Conservation (phyloP, 2,797 vertebrate genomes). For the Hylomyscus alleni region DNA sequence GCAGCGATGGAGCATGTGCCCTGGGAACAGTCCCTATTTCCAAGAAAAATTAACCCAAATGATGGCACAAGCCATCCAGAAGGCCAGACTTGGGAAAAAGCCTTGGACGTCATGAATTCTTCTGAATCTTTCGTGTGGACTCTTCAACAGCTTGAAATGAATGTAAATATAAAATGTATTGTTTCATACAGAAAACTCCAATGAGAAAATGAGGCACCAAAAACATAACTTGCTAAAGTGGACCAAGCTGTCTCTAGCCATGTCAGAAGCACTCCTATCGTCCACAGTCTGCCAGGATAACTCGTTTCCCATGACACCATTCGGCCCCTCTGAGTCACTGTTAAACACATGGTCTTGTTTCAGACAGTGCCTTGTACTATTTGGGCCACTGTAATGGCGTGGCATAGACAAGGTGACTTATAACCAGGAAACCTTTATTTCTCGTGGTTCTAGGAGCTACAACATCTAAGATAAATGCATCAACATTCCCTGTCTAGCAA, state of each 20-base stretch:
- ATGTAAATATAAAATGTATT: not conserved
- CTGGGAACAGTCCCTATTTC: not conserved
- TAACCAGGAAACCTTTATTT: not conserved
- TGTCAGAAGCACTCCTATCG: not conserved
- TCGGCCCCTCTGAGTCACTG: constrained; percentile 24
- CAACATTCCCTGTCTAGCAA: not conserved
- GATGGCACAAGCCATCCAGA: not conserved
- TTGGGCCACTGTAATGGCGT: not conserved
- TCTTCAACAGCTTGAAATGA: constrained; percentile 36
- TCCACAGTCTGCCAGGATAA: not conserved
- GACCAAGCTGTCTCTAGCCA: not conserved
- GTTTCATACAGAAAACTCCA: constrained; percentile 59
- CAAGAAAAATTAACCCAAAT: not conserved
- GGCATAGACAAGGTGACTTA: not conserved
- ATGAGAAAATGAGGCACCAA: not conserved
- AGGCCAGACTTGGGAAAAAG: not conserved
- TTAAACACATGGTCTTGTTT: constrained; percentile 18
- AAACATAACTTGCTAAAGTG: constrained; percentile 3
- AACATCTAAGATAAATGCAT: not conserved
- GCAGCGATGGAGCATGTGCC: not conserved
- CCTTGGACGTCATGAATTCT: constrained; percentile 25
- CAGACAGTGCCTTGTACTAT: not conserved
- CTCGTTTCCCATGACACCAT: not conserved
- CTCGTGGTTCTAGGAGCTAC: not conserved
- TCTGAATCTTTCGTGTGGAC: constrained; percentile 34